Evolutionary conservation across 2,797 vertebrate species (phyloP), one percentile per base, ranked within the genome.

Genomic region (Notolepis coatsorum): DNA sequence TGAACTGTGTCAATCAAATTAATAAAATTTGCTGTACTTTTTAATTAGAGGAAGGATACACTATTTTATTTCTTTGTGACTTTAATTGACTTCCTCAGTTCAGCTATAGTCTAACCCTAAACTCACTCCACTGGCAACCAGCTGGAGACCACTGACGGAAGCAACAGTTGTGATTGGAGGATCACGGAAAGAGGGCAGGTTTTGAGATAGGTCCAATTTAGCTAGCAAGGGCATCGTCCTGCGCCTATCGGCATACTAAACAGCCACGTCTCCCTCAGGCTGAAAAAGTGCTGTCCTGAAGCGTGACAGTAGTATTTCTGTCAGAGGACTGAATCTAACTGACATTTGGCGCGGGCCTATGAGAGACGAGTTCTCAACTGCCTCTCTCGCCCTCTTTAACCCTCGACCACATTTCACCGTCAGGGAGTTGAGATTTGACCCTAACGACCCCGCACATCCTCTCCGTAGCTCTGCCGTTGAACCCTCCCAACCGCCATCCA

Each of bases 361-460:
- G 15, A 31, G 18, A 12, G 41, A 7, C 2, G 3, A 49, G 5
- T 24, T 47, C 42, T 28, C n/a, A 8, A 41, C 35, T 57, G 55
- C 31, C 48, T 54, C 23, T 9, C 23, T 80, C 71, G 75, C 71
- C 80, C 53, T 39, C 13, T 2, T 85, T 80, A 80, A 84, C 71
- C 59, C 21, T 21, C 23, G 18, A 48, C 55, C 57, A 62, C 79
- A 71, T 73, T 51, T 86, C 78, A 76, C 68, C 64, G 65, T 49
- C 56, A 53, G 13, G 62, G 54, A 73, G 46, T 61, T 63, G 39
- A 79, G 53, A 65, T 73, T 72, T 18, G 51, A 64, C 56, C 30
- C 68, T 80, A 75, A 79, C 81, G 79, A 76, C 67, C 73, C 67
- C 70, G n/a, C n/a, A 84, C 78, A 75, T 88, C 85, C 86, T 80